Evolutionary conservation across 2,113 vertebrate genomes (phyloP), one percentile per base, ranked within the genome.

Genomic region (Pheucticus melanocephalus): DNA sequence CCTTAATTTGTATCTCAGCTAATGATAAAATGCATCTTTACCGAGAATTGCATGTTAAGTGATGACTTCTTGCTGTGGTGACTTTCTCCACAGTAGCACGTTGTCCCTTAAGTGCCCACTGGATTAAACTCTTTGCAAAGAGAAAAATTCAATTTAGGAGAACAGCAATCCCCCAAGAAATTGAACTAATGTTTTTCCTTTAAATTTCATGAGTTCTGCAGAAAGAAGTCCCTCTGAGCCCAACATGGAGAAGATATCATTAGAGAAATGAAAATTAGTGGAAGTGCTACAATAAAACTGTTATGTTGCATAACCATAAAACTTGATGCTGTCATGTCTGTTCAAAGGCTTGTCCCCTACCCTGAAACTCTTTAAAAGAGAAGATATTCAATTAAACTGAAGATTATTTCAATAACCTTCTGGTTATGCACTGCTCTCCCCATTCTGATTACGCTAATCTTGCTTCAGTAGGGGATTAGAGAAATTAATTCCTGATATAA

Each of bases 261-360:
- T 72, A 66, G 30, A 85, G 40, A 92, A 84, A 56, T 50, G 2
- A 66, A 73, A 77, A 73, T 69, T 23, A 25, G 9, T 28, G 28
- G 33, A 39, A 69, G 5, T 50, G 37, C 30, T 19, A 25, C 30
- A 85, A 15, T 80, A 54, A 88, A 92, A 65, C 51, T 31, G 51
- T 13, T 44, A 4, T 0, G 0, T 22, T 75, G 31, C 9, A 5
- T 45, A 45, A 73, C 40, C 28, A n/a, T 3, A 51, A 42, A 57
- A 16, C 60, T 15, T 1, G 3, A 16, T 11, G 18, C 31, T 88
- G 56, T 28, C 24, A 10, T 56, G 12, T 53, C 50, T 80, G 19
- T 44, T 91, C 21, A 54, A 87, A 89, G 37, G 42, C 33, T 91
- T 2, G 0, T 17, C 12, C 9, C 6, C 20, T 64, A 21, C n/a